Evolutionary conservation across 2,797 vertebrate genomes (phyloP).

Genomic region (Thamnophis elegans): DNA sequence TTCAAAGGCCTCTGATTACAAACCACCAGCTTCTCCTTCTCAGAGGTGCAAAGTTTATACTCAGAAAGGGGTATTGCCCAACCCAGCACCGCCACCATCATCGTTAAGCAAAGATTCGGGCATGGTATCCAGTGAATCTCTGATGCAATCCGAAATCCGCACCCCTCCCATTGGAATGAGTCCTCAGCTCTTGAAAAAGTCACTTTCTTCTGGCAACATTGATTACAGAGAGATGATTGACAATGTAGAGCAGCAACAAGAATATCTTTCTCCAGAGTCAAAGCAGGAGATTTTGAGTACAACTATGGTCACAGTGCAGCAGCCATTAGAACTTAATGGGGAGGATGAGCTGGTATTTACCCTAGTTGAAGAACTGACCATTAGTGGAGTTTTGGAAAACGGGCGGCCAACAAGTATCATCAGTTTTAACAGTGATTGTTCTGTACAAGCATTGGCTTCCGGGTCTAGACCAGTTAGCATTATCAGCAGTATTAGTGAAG

Average conservation of each 20-base stretch:
- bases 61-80: conserved; percentile 91
- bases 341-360: conserved; percentile 97
- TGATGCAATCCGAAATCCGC: conserved; percentile 80
- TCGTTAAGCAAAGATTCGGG: conserved; percentile 78
- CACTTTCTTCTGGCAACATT: conserved; percentile 71
- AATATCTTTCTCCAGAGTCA: conserved; percentile 67
- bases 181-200: conserved; percentile 84
- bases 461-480: conserved; percentile 89
- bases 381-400: conserved; percentile 82
- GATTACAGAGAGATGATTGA: conserved; percentile 66
- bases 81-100: conserved; percentile 76
- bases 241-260: conserved; percentile 57
- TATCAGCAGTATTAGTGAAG: conserved; percentile 90
- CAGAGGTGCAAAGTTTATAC: conserved; percentile 95
- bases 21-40: conserved; percentile 89
- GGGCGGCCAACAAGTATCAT: conserved; percentile 87
- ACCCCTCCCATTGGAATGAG: conserved; percentile 92
- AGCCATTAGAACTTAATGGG: conserved; percentile 90
- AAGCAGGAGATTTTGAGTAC: conserved; percentile 85
- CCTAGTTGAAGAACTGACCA: conserved; percentile 93
- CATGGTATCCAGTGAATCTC: conserved; percentile 78
- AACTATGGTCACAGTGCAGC: conserved; percentile 93
- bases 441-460: conserved; percentile 76
- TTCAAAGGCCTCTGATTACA: conserved; percentile 94
- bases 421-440: conserved; percentile 87